These are phyloP conservation scores for Caranx ignobilis DNA, from an alignment of 2,113 vertebrate genomes.

Conservation along the genomic window DNA sequence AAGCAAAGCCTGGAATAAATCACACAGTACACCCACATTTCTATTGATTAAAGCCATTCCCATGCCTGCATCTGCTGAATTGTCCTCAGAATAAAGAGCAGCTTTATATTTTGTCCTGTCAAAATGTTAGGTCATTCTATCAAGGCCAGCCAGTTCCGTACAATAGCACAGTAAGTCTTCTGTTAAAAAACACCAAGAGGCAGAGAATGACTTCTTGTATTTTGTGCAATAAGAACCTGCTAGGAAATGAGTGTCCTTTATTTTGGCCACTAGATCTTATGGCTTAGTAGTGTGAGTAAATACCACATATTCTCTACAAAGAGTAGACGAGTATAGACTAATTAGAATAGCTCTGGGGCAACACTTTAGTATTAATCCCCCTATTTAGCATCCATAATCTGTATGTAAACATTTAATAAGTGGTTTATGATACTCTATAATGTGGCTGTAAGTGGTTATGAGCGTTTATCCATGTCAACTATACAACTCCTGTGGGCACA, in stretches of 20 bases:
- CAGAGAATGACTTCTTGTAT: conserved; percentile 59
- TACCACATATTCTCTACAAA: not conserved
- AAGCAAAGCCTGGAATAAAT: conserved; percentile 80
- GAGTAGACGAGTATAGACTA: not conserved
- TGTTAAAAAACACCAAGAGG: conserved; percentile 68
- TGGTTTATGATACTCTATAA: not conserved
- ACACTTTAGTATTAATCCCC: not conserved
- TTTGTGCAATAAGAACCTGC: conserved; percentile 53
- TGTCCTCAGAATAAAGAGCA: conserved; percentile 96
- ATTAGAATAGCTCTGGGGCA: not conserved
- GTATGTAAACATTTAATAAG: not conserved
- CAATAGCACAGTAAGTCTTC: conserved; percentile 74
- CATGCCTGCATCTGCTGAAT: conserved; percentile 93
- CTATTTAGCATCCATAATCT: not conserved
- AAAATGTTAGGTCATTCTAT: conserved; percentile 89
- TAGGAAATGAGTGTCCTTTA: conserved; percentile 32
- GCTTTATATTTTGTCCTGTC: conserved; percentile 99
- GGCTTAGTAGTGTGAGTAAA: conserved; percentile 16
- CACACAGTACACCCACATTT: conserved; percentile 92
- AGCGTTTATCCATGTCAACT: not conserved
- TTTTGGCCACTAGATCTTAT: conserved; percentile 30
- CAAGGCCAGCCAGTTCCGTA: conserved; percentile 68
- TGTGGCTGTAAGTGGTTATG: not conserved
- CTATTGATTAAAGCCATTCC: conserved; percentile 98
- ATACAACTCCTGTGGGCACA: not conserved